These are phyloP conservation scores for Argynnis bischoffii DNA, from an alignment of 2,888 invertebrate genomes.

Conservation along the genomic window DNA sequence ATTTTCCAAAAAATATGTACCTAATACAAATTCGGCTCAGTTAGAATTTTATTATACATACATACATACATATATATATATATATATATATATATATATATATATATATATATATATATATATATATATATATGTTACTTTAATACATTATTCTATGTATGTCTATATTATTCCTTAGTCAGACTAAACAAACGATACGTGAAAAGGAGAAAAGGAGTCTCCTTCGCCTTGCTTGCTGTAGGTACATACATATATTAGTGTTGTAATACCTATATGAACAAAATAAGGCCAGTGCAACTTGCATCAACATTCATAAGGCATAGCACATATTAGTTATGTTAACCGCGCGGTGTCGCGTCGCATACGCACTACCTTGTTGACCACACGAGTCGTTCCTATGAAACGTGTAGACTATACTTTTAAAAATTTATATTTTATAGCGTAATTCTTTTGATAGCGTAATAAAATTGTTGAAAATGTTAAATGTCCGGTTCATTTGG, in stretches of 20 bases:
- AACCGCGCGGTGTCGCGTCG: constrained; percentile 45
- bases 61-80: too few species aligned
- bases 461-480: constrained; percentile 9
- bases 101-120: too few species aligned
- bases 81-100: too few species aligned
- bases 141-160: too few species aligned
- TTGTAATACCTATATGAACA: not conserved
- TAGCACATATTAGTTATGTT: constrained; percentile 52
- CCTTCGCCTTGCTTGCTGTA: too few species aligned
- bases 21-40: too few species aligned
- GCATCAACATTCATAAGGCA: constrained; percentile 35
- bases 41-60: constrained; percentile 1
- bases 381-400: constrained; percentile 70
- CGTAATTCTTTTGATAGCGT: constrained; percentile 41
- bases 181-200: too few species aligned
- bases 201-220: too few species aligned
- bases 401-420: constrained; percentile 56
- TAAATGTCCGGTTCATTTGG: constrained; percentile 14
- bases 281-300: constrained; percentile 2
- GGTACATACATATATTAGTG: not conserved
- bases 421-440: constrained; percentile 53
- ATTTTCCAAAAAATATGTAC: too few species aligned
- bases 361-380: constrained; percentile 63
- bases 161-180: too few species aligned
- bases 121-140: too few species aligned